A percentile compares a stretch with the other conserved stretches of the same genome.
These are phyloP conservation scores for Acropternis orthonyx DNA, from an alignment of 2,797 vertebrate species.

Conservation along the genomic window DNA sequence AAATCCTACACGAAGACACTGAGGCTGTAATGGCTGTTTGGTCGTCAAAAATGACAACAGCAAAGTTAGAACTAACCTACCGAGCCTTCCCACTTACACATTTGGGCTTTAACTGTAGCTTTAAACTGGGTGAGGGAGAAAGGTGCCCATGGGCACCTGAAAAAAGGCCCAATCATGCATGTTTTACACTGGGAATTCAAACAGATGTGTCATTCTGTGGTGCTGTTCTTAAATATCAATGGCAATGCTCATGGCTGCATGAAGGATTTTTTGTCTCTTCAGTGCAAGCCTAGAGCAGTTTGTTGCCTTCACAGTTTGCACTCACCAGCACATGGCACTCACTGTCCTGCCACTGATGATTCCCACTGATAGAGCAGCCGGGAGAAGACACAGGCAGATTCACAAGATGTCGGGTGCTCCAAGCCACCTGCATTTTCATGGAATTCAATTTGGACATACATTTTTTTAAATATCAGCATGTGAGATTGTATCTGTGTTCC, in stretches of 20 bases:
- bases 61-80: not conserved
- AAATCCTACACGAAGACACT: not conserved
- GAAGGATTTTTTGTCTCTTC: not conserved
- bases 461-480: not conserved
- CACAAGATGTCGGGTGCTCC: not conserved
- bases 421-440: not conserved
- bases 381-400: not conserved
- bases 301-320: not conserved
- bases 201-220: not conserved
- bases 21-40: not conserved
- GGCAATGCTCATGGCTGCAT: not conserved
- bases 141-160: not conserved
- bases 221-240: not conserved
- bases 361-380: not conserved
- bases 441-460: not conserved
- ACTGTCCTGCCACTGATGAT: not conserved
- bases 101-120: not conserved
- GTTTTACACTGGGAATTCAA: not conserved
- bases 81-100: accelerated
- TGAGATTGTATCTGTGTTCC: not conserved
- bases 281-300: not conserved
- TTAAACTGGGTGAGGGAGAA: not conserved
- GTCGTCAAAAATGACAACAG: not conserved
- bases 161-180: not conserved
- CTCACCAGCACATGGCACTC: not conserved